Evolutionary conservation across 2,888 invertebrate species (phyloP).

Genomic region (Eudasyphora cyanicolor): DNA sequence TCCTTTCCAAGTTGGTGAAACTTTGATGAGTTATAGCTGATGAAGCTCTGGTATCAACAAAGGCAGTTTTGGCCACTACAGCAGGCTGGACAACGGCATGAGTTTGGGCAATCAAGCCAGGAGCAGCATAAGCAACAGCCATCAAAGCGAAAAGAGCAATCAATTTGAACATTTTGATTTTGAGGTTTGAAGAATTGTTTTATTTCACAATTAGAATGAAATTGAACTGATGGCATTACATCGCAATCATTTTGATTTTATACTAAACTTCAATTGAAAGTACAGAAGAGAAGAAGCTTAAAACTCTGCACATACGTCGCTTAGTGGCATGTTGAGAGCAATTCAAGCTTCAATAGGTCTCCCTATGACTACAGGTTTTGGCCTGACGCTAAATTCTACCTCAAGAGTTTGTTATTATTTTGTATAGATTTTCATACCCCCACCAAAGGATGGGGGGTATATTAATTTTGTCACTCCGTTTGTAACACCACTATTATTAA

Average conservation of each 20-base stretch:
- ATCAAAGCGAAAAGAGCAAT: slow-evolving; percentile 84
- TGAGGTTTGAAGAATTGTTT: slow-evolving; percentile 72
- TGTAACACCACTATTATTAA: no score
- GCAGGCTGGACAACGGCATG: slow-evolving; percentile 75
- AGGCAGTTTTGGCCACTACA: slow-evolving; percentile 73
- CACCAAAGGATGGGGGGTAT: no score
- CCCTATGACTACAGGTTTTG: no score
- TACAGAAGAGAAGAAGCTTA: neutral
- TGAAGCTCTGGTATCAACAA: slow-evolving; percentile 77
- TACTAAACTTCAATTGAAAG: slow-evolving; percentile 27
- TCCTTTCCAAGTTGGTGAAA: slow-evolving; percentile 81
- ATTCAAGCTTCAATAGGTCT: slow-evolving; percentile 6
- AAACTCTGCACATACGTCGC: neutral
- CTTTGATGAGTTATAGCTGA: slow-evolving; percentile 82
- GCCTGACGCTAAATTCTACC: neutral
- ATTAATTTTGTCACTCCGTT: no score
- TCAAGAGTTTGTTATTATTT: neutral
- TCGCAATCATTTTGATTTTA: slow-evolving; percentile 14
- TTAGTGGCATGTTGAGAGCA: neutral
- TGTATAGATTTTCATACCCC: no score
- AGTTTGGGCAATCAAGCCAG: slow-evolving; percentile 73
- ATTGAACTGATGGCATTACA: slow-evolving; percentile 43
- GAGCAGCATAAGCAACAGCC: slow-evolving; percentile 79
- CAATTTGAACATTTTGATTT: slow-evolving; percentile 20
- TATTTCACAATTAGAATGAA: slow-evolving; percentile 35